A percentile compares a stretch with the other conserved stretches of the same genome.
phyloP scores from a whole-genome alignment of 2,797 vertebrate species.

The Tadarida brasiliensis region DNA sequence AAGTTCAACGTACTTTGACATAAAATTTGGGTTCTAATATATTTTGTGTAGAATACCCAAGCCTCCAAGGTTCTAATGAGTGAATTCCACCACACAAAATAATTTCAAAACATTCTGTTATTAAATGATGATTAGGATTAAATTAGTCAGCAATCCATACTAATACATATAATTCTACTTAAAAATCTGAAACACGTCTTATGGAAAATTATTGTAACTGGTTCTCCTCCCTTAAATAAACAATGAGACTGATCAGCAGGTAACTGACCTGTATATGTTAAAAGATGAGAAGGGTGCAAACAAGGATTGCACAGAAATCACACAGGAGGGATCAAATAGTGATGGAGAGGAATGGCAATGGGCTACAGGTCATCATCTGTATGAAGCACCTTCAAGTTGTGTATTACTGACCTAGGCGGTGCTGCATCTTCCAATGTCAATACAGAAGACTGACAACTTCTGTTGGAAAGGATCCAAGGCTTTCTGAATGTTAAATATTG shows the following conservation, averaged over 20 bases:
- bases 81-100: not conserved
- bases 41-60: not conserved
- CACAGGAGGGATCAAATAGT: not conserved
- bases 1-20: not conserved
- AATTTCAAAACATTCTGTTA: slow-evolving; percentile 36
- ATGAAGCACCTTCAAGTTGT: not conserved
- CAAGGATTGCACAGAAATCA: not conserved
- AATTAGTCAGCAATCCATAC: not conserved
- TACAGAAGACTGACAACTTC: not conserved
- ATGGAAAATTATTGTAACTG: not conserved
- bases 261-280: not conserved
- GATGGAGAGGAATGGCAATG: not conserved
- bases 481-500: not conserved
- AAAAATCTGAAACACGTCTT: slow-evolving; percentile 44
- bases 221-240: not conserved
- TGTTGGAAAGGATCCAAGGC: slow-evolving; percentile 25
- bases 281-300: not conserved
- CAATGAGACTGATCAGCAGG: not conserved
- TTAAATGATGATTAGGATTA: slow-evolving; percentile 38
- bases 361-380: not conserved
- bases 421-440: not conserved
- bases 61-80: slow-evolving; percentile 11
- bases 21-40: not conserved
- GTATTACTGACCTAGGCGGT: not conserved
- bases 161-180: slow-evolving; percentile 15